Conservation (phyloP, 2,797 vertebrate genomes). For the Trachops cirrhosus region DNA sequence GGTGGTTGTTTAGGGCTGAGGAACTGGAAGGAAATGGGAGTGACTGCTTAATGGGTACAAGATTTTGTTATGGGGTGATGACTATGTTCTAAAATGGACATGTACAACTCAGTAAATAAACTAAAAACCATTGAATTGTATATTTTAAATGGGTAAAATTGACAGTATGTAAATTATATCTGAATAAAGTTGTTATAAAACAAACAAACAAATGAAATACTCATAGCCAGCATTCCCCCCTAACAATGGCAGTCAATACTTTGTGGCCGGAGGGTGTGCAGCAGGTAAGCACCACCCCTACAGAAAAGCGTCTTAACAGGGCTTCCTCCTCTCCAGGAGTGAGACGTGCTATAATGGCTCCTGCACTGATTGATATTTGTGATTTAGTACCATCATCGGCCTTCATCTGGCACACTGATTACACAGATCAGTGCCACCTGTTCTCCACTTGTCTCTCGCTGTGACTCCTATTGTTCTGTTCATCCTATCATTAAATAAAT, state of each 20-base stretch:
- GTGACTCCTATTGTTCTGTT: conserved; percentile 61
- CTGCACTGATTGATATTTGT: conserved; percentile 17
- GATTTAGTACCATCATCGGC: not conserved
- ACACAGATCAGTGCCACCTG: conserved; percentile 40
- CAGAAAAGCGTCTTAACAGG: not conserved
- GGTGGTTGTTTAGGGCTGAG: not conserved
- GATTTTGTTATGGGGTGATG: not conserved
- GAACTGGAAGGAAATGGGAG: not conserved
- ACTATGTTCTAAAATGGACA: not conserved
- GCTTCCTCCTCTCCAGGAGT: not conserved
- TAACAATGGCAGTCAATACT: not conserved
- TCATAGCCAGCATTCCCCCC: not conserved
- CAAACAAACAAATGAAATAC: not conserved
- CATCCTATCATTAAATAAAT: conserved; percentile 68
- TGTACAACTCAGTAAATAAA: not conserved
- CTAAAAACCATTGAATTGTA: not conserved
- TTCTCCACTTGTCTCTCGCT: conserved; percentile 51
- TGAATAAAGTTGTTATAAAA: not conserved
- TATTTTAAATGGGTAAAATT: not conserved
- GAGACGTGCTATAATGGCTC: not conserved
- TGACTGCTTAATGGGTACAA: not conserved
- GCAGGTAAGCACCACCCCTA: not conserved
- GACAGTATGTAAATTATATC: not conserved
- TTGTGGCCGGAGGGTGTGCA: not conserved
- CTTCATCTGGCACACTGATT: not conserved